Evolutionary conservation across 2,888 invertebrate genomes (phyloP), one percentile per base, ranked within the genome.

Genomic region (Standfussiana lucernea): DNA sequence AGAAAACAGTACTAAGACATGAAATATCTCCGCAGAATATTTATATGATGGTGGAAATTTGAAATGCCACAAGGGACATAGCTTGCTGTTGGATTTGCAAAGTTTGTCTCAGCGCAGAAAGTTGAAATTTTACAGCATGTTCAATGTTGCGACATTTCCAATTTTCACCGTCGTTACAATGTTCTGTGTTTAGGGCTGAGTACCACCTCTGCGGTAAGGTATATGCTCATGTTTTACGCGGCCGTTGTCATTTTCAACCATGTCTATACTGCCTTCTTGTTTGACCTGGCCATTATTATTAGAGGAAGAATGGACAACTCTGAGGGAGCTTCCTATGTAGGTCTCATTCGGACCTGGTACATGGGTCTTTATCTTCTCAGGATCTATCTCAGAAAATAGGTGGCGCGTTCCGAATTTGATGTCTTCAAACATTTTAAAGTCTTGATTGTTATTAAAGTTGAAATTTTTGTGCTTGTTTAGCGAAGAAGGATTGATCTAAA

Each of bases 181-280:
- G 10, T 59, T 61, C 18, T 61, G 21, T 32, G 4, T n/a, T 64
- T 28, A 64, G 1, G 28, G 40, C 2, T 61, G 37, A 24, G 28
- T 10, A 21, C 21, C 62, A 61, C 24, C 65, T 4, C 78, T 50
- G 7, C 32, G 10, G 50, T 62, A 81, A 61, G 8, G 64, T 32
- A 66, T 0, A 5, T 69, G 65, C 32, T 78, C 21, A 66, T 78
- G 47, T 0, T 72, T 28, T 0, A 88, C 72, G 0, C 28, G 10
- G 4, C 88, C 88, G 6, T 88, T 86, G 18, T 77, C 21, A 35
- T 88, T 88, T 0, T 35, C 56, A 1, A 85, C 8, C 0, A 6
- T 53, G 37, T 18, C 61, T 11, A 47, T 5, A 61, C n/a, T 64
- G 1, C 72, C 87, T 7, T 71, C 82, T 56, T 80, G 53, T 7